Base-by-base conservation (phyloP, 23 tunicate species). In the Ciona savignyi region DNA sequence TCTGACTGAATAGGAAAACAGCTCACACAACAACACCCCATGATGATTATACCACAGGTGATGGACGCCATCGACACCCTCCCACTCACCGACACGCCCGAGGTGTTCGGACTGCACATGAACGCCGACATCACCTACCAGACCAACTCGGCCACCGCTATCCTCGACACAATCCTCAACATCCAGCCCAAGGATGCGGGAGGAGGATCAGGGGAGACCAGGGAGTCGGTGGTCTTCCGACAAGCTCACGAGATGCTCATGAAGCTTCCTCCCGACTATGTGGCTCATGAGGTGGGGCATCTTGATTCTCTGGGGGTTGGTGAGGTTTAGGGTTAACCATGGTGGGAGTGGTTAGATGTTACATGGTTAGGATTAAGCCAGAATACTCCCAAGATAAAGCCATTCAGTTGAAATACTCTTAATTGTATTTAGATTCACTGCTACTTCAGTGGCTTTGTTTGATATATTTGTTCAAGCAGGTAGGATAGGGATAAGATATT, bases 71-170 rank as follows among this genome's bases (percentile, higher is more conserved):
- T 91, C 35, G 97, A 91, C 62, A 66, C 72, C 6, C 81, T 91
- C 21, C 97, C 97, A 0, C 77, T 81, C 23, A 86, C 85, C 0
- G 97, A 91, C 67, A 84, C 85, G 15, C 97, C 97, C 0, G 86
- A 81, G 80, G 97, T 91, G 76, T 91, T 91, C 30, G 97, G 97
- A 20, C 90, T 91, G 26, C 97, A 91, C 65, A 79, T 77, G 76
- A 91, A 91, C 60, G 97, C 97, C 20, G 97, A 91, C 77, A 91
- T 91, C 86, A 85, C 97, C 0, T 91, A 84, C 74, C 97, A 91
- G 74, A 81, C 97, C 77, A 91, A 91, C 86, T 71, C 91, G 15
- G 97, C 97, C 56, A 91, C 97, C 78, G 71, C 81, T 28, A 91
- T 91, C 74, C 82, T 91, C 61, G 91, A 91, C 31, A 91, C 97